These are phyloP conservation scores for Aptenodytes patagonicus DNA, from an alignment of 2,113 vertebrate species.

Conservation along the genomic window DNA sequence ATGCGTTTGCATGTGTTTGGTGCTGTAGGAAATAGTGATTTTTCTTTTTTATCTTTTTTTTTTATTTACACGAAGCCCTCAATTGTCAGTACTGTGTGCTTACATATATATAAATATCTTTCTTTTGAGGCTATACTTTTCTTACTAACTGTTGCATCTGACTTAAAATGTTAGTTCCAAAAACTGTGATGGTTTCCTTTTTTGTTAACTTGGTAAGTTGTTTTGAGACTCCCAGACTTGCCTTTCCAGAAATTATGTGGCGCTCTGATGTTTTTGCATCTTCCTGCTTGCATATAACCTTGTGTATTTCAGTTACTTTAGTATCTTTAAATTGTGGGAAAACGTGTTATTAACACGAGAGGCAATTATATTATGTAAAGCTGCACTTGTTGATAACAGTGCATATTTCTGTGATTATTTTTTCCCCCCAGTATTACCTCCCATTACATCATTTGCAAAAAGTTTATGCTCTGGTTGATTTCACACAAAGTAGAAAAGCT, in stretches of 20 bases:
- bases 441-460: background rate
- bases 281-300: background rate
- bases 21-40: conserved; percentile 22
- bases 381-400: background rate
- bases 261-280: background rate
- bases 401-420: background rate
- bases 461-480: background rate
- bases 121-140: background rate
- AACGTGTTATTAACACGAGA: accelerated
- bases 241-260: background rate
- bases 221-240: background rate
- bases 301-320: background rate
- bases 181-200: background rate
- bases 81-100: accelerated
- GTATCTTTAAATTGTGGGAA: background rate
- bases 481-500: background rate
- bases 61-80: background rate
- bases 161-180: background rate
- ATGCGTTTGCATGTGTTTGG: conserved; percentile 37
- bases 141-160: background rate
- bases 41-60: background rate
- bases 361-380: background rate
- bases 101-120: background rate
- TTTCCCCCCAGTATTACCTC: background rate
- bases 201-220: conserved; percentile 1